A percentile compares a stretch with the other conserved stretches of the same genome.
phyloP scores from a whole-genome alignment of 2,888 invertebrate genomes.

The Tiphia femorata region DNA sequence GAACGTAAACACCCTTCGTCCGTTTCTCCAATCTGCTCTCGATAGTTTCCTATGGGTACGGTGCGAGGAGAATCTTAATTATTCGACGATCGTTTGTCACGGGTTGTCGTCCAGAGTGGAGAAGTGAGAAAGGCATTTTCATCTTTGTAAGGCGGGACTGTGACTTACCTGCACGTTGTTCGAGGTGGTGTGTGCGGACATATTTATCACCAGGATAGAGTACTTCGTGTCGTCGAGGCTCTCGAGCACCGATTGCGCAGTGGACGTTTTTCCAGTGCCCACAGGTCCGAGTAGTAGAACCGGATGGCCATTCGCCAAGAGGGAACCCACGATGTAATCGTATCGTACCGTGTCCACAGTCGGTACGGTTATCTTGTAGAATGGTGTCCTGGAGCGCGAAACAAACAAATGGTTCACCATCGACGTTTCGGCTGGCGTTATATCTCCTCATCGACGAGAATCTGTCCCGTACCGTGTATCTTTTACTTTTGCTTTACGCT shows the following conservation, averaged over 20 bases:
- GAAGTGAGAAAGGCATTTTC: constrained; percentile 1
- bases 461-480: no score
- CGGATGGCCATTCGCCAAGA: constrained; percentile 77
- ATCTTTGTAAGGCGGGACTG: not conserved
- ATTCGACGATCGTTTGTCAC: not conserved
- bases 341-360: constrained; percentile 91
- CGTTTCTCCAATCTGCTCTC: constrained; percentile 90
- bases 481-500: no score
- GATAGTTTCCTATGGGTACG: constrained; percentile 76
- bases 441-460: no score
- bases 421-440: not conserved
- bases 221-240: constrained; percentile 73
- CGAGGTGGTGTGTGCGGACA: constrained; percentile 91
- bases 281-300: constrained; percentile 86
- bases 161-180: constrained; percentile 74
- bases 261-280: constrained; percentile 90
- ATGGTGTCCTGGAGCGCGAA: constrained; percentile 74
- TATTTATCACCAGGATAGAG: constrained; percentile 82
- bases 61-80: not conserved
- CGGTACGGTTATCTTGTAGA: constrained; percentile 87
- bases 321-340: constrained; percentile 78
- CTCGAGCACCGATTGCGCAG: constrained; percentile 74
- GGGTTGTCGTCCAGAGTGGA: not conserved
- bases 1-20: constrained; percentile 86
- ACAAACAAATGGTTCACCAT: not conserved